These are phyloP conservation scores for Solea solea DNA, from an alignment of 2,113 vertebrate species.

Conservation along the genomic window DNA sequence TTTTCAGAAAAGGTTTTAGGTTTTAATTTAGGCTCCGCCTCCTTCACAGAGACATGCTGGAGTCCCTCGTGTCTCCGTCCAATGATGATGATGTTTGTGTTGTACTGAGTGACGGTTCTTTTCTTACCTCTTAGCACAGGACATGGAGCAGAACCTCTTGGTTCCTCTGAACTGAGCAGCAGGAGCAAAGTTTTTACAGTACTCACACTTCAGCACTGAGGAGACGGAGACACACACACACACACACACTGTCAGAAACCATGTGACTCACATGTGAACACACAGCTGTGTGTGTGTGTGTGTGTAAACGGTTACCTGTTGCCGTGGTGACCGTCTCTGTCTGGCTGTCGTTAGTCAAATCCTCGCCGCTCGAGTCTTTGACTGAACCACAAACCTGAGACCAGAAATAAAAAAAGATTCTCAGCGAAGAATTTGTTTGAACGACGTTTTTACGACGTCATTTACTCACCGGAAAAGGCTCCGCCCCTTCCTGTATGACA, in stretches of 20 bases:
- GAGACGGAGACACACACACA: not conserved
- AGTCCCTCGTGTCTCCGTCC: no score
- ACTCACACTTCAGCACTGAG: slow-evolving; percentile 92
- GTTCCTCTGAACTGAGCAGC: slow-evolving; percentile 92
- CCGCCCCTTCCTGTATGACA: slow-evolving; percentile 97
- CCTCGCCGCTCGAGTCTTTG: slow-evolving; percentile 76
- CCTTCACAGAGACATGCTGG: no score
- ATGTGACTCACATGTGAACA: no score
- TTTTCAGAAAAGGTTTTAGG: no score
- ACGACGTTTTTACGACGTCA: not conserved
- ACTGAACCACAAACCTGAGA: slow-evolving; percentile 78
- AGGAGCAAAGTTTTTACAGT: slow-evolving; percentile 92
- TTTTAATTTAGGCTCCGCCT: no score
- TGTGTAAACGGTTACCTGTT: slow-evolving; percentile 60
- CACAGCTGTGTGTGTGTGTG: no score
- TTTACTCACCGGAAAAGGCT: slow-evolving; percentile 94
- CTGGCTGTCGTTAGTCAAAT: slow-evolving; percentile 65
- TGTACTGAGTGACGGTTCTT: no score
- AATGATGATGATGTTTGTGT: no score
- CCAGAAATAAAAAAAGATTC: not conserved
- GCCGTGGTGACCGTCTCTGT: slow-evolving; percentile 66
- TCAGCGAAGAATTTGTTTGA: no score
- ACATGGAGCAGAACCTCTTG: slow-evolving; percentile 96
- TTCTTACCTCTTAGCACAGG: slow-evolving; percentile 94
- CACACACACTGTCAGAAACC: no score